Base-by-base conservation (phyloP, 37 sponge, comb jelly and placozoan species). In the Axinella damicornis region DNA sequence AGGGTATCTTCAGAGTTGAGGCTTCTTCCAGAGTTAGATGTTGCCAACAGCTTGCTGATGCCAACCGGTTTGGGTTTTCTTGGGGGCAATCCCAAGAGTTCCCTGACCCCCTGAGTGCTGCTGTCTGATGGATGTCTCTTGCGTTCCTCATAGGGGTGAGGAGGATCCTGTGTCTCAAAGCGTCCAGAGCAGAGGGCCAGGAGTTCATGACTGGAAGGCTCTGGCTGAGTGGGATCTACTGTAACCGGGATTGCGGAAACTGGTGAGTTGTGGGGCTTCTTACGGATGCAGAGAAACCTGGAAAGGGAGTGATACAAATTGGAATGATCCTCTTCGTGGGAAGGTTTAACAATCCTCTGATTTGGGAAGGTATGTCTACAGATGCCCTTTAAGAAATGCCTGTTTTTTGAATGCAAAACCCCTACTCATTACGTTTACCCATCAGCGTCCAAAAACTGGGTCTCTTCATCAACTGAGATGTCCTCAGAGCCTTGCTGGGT, bases 381-480 rank as follows among this genome's bases (percentile, higher is more conserved):
- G n/a, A n/a, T n/a, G n/a, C n/a, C n/a, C n/a, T n/a, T n/a, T n/a
- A n/a, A n/a, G n/a, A n/a, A n/a, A n/a, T n/a, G n/a, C n/a, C n/a
- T n/a, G n/a, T n/a, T n/a, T n/a, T n/a, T n/a, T n/a, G n/a, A n/a
- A n/a, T n/a, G n/a, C n/a, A n/a, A n/a, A n/a, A n/a, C n/a, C n/a
- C n/a, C n/a, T n/a, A n/a, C n/a, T n/a, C n/a, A n/a, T n/a, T n/a
- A 11, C 2, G 24, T 83, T 54, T 55, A 94, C 94, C 94, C 94
- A 19, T 94, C 66, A 11, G 83, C 78, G 71, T 94, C 94, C 54
- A 94, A 75, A 61, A 90, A 83, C 76, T 87, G 94, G 53, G 94
- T 87, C 69, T 87, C 87, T 33, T 86, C 90, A 40, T 87, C 87
- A 2, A 73, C 36, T 17, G 46, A 63, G 30, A 30, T 53, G 57